Conservation (phyloP, 2,797 vertebrate genomes). For the Paratrypauchen microcephalus region DNA sequence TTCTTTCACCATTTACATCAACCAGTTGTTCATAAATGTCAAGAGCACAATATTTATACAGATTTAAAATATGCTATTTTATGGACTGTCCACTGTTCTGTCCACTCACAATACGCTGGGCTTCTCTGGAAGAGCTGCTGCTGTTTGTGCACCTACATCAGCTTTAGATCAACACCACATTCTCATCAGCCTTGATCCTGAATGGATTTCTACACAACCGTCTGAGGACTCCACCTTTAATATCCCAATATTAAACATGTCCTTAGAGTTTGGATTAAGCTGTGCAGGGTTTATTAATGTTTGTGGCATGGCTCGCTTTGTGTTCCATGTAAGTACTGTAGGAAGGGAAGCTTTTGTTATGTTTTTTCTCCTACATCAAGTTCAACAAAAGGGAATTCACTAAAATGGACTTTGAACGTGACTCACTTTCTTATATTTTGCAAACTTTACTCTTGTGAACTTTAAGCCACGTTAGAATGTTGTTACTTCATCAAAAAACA, state of each 20-base stretch:
- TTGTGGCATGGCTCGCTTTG: background rate
- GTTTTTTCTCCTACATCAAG: too few relatives aligned
- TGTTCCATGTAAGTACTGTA: background rate
- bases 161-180: background rate
- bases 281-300: background rate
- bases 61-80: background rate
- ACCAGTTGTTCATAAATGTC: too few relatives aligned
- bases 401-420: too few relatives aligned
- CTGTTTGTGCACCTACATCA: background rate
- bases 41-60: too few relatives aligned
- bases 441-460: too few relatives aligned
- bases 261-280: background rate
- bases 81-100: slow-evolving; percentile 3
- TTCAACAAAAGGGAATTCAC: too few relatives aligned
- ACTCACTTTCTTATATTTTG: too few relatives aligned
- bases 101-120: background rate
- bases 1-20: too few relatives aligned
- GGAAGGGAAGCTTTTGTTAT: background rate
- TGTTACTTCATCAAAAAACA: too few relatives aligned
- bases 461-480: too few relatives aligned
- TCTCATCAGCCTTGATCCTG: slow-evolving; percentile 7
- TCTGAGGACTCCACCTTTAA: background rate
- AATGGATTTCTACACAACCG: slow-evolving; percentile 4
- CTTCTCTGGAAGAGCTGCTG: slow-evolving; percentile 4
- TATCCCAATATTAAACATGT: background rate